Evolutionary conservation across 92 coral and sea anemone genomes (phyloP).

Genomic region (Virgularia gustaviana): DNA sequence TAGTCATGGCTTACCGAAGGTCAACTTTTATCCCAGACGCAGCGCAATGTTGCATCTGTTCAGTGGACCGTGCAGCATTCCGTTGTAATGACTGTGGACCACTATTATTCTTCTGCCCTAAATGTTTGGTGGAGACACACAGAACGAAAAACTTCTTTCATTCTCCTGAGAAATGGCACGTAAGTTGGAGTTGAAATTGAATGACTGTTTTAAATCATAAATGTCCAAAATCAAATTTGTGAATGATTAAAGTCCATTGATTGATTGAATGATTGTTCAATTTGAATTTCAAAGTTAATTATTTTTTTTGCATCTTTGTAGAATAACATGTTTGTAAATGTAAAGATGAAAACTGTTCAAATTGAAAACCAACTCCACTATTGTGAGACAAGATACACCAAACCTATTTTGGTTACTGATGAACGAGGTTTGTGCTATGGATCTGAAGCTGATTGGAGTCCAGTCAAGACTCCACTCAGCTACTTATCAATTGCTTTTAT

Average conservation of each 20-base stretch:
- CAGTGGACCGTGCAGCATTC: slow-evolving; percentile 1
- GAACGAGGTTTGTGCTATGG: slow-evolving; percentile 12
- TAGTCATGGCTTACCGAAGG: background rate
- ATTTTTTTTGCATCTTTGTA: background rate
- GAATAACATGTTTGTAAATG: slow-evolving; percentile 21
- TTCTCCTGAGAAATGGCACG: slow-evolving; percentile 31
- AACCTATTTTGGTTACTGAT: slow-evolving; percentile 19
- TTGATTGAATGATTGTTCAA: too few species aligned
- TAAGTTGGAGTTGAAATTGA: too few species aligned
- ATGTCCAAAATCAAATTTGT: too few species aligned
- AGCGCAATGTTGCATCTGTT: background rate
- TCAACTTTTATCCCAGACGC: slow-evolving; percentile 7
- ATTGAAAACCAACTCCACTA: slow-evolving; percentile 6
- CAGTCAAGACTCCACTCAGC: background rate
- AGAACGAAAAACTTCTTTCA: slow-evolving; percentile 11
- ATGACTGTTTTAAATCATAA: too few species aligned
- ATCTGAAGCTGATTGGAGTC: background rate
- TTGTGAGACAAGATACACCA: slow-evolving; percentile 1
- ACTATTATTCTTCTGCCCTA: background rate
- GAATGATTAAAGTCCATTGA: too few species aligned
- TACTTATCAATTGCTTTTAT: background rate
- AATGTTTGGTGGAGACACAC: slow-evolving; percentile 13
- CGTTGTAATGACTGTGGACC: slow-evolving; percentile 26
- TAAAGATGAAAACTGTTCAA: slow-evolving; percentile 5
- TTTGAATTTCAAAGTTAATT: too few species aligned